Conservation (phyloP, 2,888 invertebrate genomes). For the Sarcophaga carnaria region DNA sequence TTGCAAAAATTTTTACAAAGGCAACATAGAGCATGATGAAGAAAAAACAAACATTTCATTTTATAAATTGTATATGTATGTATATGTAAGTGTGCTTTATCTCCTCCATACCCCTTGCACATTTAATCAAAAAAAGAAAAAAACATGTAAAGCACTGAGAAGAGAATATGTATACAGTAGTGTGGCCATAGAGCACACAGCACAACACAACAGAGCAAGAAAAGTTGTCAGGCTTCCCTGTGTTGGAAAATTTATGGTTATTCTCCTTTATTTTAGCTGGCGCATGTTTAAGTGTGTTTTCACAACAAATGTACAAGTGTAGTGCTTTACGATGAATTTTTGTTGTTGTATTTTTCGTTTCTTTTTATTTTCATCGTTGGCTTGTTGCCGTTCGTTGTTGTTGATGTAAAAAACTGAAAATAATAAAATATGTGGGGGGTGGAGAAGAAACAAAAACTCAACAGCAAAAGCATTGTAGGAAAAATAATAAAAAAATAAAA, state of each 20-base stretch:
- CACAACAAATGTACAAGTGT: slow-evolving; percentile 53
- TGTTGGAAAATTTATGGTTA: slow-evolving; percentile 61
- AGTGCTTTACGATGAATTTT: slow-evolving; percentile 58
- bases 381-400: neutral
- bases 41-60: slow-evolving; percentile 7
- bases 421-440: slow-evolving; percentile 5
- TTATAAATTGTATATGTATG: slow-evolving; percentile 32
- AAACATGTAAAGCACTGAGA: slow-evolving; percentile 22
- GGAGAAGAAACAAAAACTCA: neutral
- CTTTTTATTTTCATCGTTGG: neutral
- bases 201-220: slow-evolving; percentile 34
- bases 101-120: slow-evolving; percentile 1
- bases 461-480: neutral
- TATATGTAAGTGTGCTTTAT: neutral
- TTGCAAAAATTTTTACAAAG: slow-evolving; percentile 40
- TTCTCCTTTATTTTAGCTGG: slow-evolving; percentile 45
- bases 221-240: slow-evolving; percentile 64
- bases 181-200: neutral
- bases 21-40: slow-evolving; percentile 14
- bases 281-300: slow-evolving; percentile 45
- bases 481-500: slow-evolving; percentile 13
- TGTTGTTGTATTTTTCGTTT: slow-evolving; percentile 3
- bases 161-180: slow-evolving; percentile 2
- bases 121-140: neutral
- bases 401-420: neutral